phyloP scores from a whole-genome alignment of 2,113 vertebrate species.

The Carollia perspicillata region DNA sequence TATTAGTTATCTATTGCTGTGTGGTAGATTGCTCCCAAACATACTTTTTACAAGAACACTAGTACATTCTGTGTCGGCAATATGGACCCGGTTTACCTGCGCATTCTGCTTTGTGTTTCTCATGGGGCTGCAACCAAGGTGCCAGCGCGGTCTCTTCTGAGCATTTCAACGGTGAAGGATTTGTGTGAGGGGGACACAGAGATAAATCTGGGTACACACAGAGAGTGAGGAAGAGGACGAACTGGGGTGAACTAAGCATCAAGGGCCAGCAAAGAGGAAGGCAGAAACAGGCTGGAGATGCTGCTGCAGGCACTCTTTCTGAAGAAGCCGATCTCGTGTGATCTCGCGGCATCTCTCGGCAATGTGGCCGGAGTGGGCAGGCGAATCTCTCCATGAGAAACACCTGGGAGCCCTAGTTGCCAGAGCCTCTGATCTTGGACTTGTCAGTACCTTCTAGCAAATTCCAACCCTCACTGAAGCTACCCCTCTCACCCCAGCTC shows the following conservation, averaged over 20 bases:
- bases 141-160: neutral
- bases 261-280: neutral
- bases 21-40: neutral
- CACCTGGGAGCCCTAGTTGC: neutral
- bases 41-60: neutral
- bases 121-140: neutral
- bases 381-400: neutral
- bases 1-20: neutral
- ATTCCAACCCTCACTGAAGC: neutral
- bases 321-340: neutral
- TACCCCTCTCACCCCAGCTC: neutral
- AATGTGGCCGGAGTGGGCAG: fast-evolving
- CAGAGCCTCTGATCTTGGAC: neutral
- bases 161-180: neutral
- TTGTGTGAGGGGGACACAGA: no score
- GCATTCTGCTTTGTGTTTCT: neutral
- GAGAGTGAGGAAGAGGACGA: neutral
- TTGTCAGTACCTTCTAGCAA: neutral
- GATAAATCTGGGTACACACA: neutral
- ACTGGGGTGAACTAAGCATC: fast-evolving
- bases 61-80: neutral
- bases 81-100: neutral
- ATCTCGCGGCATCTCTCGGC: neutral
- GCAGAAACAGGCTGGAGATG: fast-evolving
- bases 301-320: fast-evolving